These are phyloP conservation scores for Rhadinocentrus ornatus DNA, from an alignment of 2,797 vertebrate species.

Conservation along the genomic window DNA sequence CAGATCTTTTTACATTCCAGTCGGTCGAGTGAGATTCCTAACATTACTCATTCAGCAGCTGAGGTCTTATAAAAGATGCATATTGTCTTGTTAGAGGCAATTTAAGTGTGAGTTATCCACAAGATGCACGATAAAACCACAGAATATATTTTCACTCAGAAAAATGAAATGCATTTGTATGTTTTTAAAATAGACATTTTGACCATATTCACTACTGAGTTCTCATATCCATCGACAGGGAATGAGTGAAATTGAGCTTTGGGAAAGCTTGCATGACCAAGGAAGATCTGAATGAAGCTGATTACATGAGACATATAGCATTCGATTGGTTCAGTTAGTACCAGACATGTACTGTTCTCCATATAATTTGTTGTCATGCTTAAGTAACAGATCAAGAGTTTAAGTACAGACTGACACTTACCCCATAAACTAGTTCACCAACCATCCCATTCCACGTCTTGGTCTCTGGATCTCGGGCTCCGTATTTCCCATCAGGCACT, in stretches of 20 bases:
- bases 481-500: slow-evolving; percentile 98
- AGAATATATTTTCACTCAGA: slow-evolving; percentile 20
- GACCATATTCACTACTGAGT: too few relatives aligned
- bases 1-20: slow-evolving; percentile 37
- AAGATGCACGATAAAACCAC: slow-evolving; percentile 30
- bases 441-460: slow-evolving; percentile 99
- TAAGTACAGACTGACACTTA: slow-evolving; percentile 82
- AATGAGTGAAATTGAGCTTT: background rate
- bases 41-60: slow-evolving; percentile 56
- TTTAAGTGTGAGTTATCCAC: slow-evolving; percentile 43
- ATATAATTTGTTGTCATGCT: background rate
- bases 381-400: background rate
- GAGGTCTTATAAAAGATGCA: slow-evolving; percentile 66
- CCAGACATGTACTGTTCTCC: slow-evolving; percentile 10
- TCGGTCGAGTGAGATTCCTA: slow-evolving; percentile 26
- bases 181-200: slow-evolving; percentile 5
- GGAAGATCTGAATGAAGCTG: background rate
- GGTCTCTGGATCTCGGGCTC: slow-evolving; percentile 96
- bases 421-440: slow-evolving; percentile 99
- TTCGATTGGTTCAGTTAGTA: slow-evolving; percentile 21
- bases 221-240: too few relatives aligned
- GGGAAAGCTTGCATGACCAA: background rate
- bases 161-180: background rate
- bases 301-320: background rate
- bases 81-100: slow-evolving; percentile 48